A percentile compares a stretch with the other conserved stretches of the same genome.
phyloP scores from a whole-genome alignment of 2,888 invertebrate species.

The Cyrtodaria siliqua region DNA sequence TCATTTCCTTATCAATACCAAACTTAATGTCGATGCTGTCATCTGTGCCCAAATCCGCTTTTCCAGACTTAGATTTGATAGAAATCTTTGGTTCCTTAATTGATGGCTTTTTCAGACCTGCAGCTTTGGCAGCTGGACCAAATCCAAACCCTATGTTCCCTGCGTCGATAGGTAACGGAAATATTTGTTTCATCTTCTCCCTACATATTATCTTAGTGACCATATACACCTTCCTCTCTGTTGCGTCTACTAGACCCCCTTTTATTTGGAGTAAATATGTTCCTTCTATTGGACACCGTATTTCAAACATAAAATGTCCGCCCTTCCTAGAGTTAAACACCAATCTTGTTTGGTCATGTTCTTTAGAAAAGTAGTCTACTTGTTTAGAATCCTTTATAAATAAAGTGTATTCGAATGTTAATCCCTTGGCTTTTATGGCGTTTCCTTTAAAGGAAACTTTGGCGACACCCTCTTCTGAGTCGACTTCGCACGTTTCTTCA shows the following conservation, averaged over 20 bases:
- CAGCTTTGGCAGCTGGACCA: slow-evolving; percentile 18
- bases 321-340: slow-evolving; percentile 43
- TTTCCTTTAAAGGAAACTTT: slow-evolving; percentile 37
- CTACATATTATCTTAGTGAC: slow-evolving; percentile 36
- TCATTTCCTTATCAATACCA: slow-evolving; percentile 4
- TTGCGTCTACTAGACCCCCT: slow-evolving; percentile 13
- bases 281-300: slow-evolving; percentile 34
- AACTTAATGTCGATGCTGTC: background rate
- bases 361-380: background rate
- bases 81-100: slow-evolving; percentile 37
- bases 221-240: slow-evolving; percentile 17
- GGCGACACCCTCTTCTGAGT: slow-evolving; percentile 25
- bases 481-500: slow-evolving; percentile 40
- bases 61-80: background rate
- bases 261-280: slow-evolving; percentile 31
- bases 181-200: slow-evolving; percentile 15
- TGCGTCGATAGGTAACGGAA: slow-evolving; percentile 20
- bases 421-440: slow-evolving; percentile 21
- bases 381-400: background rate
- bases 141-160: slow-evolving; percentile 35
- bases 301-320: slow-evolving; percentile 43
- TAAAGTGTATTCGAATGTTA: slow-evolving; percentile 11
- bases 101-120: slow-evolving; percentile 30
- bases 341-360: slow-evolving; percentile 19
- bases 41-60: background rate